Evolutionary conservation across 2,797 vertebrate species (phyloP).

Genomic region (Manis pentadactyla): DNA sequence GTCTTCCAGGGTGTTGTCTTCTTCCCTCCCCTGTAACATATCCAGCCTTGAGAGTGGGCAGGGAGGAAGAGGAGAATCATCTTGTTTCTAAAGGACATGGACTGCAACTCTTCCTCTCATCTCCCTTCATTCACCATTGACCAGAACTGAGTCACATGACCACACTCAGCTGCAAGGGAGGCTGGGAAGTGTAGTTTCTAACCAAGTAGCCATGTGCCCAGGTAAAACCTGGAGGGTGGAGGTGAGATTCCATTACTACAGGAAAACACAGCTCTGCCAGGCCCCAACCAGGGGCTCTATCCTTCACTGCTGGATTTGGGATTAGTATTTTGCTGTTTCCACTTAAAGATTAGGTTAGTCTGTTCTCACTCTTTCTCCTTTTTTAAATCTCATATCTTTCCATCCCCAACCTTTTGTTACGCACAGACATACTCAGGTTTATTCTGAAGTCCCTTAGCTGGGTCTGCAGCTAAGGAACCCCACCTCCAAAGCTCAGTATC

Average conservation of each 20-base stretch:
- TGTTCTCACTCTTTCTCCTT: background rate
- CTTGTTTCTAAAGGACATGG: background rate
- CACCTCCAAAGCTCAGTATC: accelerated
- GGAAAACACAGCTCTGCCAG: background rate
- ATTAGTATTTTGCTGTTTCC: background rate
- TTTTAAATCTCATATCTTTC: background rate
- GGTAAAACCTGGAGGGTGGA: background rate
- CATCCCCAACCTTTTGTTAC: background rate
- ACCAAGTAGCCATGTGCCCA: background rate
- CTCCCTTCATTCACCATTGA: background rate
- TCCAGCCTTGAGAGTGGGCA: background rate
- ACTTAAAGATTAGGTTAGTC: background rate
- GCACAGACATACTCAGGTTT: background rate
- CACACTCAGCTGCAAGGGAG: background rate
- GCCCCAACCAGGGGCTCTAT: background rate
- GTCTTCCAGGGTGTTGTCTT: background rate
- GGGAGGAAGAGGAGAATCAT: background rate
- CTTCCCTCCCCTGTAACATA: background rate
- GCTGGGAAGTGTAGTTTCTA: background rate
- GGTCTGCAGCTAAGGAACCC: background rate
- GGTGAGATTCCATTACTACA: background rate
- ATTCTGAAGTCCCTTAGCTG: background rate
- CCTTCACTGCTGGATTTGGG: background rate
- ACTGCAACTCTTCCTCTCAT: background rate
- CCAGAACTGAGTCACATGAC: background rate